Evolutionary conservation across 1,140 invertebrate species (phyloP).

Genomic region (Drosophila santomea): DNA sequence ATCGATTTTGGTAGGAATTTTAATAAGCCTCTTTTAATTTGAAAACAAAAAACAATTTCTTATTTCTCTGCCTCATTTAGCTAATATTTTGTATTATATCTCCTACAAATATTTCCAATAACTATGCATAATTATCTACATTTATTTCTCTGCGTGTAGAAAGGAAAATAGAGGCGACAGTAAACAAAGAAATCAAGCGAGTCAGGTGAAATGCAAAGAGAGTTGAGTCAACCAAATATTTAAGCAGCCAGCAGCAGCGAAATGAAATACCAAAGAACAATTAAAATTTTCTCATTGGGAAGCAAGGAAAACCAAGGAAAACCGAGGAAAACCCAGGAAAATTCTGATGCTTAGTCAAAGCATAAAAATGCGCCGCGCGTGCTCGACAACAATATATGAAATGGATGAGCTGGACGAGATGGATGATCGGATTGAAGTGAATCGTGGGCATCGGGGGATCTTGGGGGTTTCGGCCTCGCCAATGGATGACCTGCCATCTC

Average conservation of each 20-base stretch:
- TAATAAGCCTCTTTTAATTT: not conserved
- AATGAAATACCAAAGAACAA: constrained; percentile 44
- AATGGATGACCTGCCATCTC: constrained; percentile 22
- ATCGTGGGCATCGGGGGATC: constrained; percentile 5
- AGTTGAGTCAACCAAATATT: constrained; percentile 33
- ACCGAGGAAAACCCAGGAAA: constrained; percentile 67
- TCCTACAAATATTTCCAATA: too few species aligned
- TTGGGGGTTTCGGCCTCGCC: constrained; percentile 48
- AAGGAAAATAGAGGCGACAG: constrained; percentile 20
- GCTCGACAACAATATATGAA: constrained; percentile 16
- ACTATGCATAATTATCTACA: too few species aligned
- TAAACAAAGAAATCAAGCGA: constrained; percentile 20
- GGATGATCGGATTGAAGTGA: constrained; percentile 2
- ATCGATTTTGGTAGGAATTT: not conserved
- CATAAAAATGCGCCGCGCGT: constrained; percentile 64
- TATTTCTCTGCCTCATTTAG: too few species aligned
- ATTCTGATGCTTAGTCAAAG: constrained; percentile 61
- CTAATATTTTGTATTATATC: not conserved
- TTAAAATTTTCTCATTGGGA: constrained; percentile 33
- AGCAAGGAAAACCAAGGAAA: constrained; percentile 48
- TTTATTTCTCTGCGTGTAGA: not conserved
- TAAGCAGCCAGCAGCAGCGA: constrained; percentile 19
- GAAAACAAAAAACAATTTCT: too few species aligned
- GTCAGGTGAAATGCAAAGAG: constrained; percentile 44
- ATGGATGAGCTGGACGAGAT: not conserved